These are phyloP conservation scores for Brachionus plicatilis DNA, from an alignment of 1,140 invertebrate genomes.

Conservation along the genomic window DNA sequence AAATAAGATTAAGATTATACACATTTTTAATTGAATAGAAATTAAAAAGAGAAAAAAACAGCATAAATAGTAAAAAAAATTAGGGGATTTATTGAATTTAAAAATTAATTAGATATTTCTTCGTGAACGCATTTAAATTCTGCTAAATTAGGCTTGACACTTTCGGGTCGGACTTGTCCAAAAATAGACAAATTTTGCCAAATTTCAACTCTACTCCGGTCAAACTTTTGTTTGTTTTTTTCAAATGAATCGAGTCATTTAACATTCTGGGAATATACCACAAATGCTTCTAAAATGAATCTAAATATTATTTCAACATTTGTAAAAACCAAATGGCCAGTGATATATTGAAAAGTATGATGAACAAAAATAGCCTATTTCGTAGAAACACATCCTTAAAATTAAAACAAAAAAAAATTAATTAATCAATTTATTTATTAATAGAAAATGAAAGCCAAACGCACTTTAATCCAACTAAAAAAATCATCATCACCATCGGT, in stretches of 20 bases:
- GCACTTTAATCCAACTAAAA: slow-evolving; percentile 7
- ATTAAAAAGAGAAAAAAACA: background rate
- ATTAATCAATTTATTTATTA: background rate
- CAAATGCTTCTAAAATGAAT: background rate
- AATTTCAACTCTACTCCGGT: background rate
- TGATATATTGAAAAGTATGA: slow-evolving; percentile 39
- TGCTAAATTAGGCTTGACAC: background rate
- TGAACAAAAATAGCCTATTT: slow-evolving; percentile 32
- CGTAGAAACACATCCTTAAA: slow-evolving; percentile 33
- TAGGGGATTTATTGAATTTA: background rate
- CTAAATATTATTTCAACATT: slow-evolving; percentile 33
- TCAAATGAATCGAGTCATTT: background rate
- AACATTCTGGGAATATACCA: background rate
- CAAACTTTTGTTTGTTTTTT: background rate
- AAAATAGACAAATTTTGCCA: background rate
- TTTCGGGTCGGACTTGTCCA: background rate
- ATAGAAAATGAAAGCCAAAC: background rate
- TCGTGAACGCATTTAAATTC: background rate
- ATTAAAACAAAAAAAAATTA: background rate
- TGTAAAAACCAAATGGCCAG: slow-evolving; percentile 39
- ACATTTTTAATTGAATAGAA: background rate
- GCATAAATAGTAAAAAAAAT: background rate
- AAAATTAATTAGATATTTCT: background rate
- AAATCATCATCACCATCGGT: background rate
- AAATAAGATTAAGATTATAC: background rate